Evolutionary conservation across 2,888 invertebrate genomes (phyloP).

Genomic region (Aricia artaxerxes): DNA sequence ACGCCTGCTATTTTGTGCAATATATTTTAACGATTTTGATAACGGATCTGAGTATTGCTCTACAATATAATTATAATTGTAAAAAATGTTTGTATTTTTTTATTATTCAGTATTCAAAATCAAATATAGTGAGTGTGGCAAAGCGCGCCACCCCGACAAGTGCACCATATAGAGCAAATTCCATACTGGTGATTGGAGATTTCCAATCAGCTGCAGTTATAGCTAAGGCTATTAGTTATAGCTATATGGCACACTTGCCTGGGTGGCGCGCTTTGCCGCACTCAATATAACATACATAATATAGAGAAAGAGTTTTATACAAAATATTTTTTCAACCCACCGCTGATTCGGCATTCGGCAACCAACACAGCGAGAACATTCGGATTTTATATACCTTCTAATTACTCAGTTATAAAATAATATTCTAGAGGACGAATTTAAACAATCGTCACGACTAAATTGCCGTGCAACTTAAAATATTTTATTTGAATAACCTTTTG

Average conservation of each 20-base stretch:
- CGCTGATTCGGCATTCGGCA: too few species aligned
- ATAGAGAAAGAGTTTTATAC: not conserved
- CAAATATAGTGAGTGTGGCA: not conserved
- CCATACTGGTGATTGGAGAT: too few species aligned
- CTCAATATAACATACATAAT: not conserved
- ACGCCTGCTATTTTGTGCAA: not conserved
- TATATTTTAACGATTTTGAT: constrained; percentile 7
- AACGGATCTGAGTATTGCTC: not conserved
- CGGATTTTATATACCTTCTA: not conserved
- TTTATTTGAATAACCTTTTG: constrained; percentile 32
- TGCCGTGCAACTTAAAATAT: not conserved
- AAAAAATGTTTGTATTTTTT: not conserved
- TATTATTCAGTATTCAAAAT: not conserved
- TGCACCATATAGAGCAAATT: too few species aligned
- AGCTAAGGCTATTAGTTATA: too few species aligned
- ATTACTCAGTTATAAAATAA: not conserved
- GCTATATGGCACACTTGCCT: too few species aligned
- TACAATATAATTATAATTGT: not conserved
- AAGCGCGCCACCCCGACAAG: too few species aligned
- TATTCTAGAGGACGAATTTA: not conserved
- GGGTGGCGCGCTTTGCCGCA: too few species aligned
- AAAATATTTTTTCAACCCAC: not conserved
- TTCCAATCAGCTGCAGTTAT: too few species aligned
- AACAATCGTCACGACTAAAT: not conserved
- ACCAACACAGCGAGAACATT: too few species aligned